phyloP scores from a whole-genome alignment of 2,888 invertebrate genomes.

The Mythimna ferrago region DNA sequence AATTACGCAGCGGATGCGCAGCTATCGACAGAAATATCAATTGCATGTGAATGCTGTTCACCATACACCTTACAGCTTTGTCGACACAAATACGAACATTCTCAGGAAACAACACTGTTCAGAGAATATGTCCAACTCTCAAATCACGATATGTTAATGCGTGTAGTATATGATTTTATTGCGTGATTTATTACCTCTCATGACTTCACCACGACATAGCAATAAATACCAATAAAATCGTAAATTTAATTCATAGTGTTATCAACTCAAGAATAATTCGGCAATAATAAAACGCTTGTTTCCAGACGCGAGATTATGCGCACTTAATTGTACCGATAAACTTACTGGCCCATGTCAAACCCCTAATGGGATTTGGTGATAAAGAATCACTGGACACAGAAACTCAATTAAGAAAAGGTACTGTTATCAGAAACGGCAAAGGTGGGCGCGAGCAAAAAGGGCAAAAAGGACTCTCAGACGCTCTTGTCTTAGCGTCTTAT shows the following conservation, averaged over 20 bases:
- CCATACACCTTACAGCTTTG: slow-evolving; percentile 47
- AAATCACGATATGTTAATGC: slow-evolving; percentile 41
- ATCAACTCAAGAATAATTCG: slow-evolving; percentile 66
- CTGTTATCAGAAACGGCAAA: slow-evolving; percentile 84
- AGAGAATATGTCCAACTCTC: slow-evolving; percentile 29
- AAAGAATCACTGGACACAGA: slow-evolving; percentile 84
- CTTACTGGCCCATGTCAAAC: slow-evolving; percentile 73
- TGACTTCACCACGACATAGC: slow-evolving; percentile 69
- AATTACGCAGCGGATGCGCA: slow-evolving; percentile 79
- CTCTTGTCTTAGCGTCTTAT: slow-evolving; percentile 83
- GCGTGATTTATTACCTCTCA: slow-evolving; percentile 53
- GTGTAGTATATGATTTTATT: slow-evolving; percentile 48
- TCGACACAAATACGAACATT: slow-evolving; percentile 37
- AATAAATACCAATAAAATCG: slow-evolving; percentile 63
- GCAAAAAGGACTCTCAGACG: slow-evolving; percentile 79
- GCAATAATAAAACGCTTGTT: slow-evolving; percentile 70
- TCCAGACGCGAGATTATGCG: slow-evolving; percentile 71
- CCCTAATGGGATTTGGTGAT: slow-evolving; percentile 85
- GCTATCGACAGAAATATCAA: slow-evolving; percentile 75
- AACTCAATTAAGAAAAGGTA: slow-evolving; percentile 88
- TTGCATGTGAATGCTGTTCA: slow-evolving; percentile 65
- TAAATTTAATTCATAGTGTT: slow-evolving; percentile 67
- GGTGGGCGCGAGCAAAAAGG: slow-evolving; percentile 74
- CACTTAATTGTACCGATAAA: slow-evolving; percentile 82
- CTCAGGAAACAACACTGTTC: slow-evolving; percentile 32